A percentile compares a stretch with the other conserved stretches of the same genome.
Evolutionary conservation across 2,888 invertebrate species (phyloP).

Genomic region (Craniophora ligustri): DNA sequence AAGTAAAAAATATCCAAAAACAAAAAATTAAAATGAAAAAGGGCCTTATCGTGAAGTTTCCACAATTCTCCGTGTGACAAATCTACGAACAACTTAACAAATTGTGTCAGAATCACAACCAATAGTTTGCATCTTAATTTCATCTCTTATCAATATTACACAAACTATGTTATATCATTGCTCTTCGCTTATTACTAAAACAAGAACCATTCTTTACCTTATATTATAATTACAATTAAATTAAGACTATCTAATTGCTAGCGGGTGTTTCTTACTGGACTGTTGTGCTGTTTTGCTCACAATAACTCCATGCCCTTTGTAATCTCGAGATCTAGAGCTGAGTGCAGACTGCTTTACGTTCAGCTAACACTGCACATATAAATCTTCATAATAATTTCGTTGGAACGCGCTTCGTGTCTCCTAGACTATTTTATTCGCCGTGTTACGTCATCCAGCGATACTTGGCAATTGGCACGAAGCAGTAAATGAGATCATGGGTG

Average conservation of each 20-base stretch:
- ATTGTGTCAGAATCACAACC: slow-evolving; percentile 89
- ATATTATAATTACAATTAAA: slow-evolving; percentile 86
- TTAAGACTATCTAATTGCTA: slow-evolving; percentile 87
- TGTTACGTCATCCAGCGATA: slow-evolving; percentile 46
- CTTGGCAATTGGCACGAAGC: slow-evolving; percentile 54
- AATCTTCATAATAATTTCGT: slow-evolving; percentile 39
- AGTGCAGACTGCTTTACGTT: slow-evolving; percentile 59
- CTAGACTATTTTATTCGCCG: slow-evolving; percentile 48
- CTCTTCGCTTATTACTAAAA: slow-evolving; percentile 87
- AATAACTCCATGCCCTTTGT: slow-evolving; percentile 69
- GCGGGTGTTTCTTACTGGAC: slow-evolving; percentile 85
- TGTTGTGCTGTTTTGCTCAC: slow-evolving; percentile 75
- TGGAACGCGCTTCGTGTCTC: slow-evolving; percentile 40
- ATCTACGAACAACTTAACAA: slow-evolving; percentile 87
- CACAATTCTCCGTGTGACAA: slow-evolving; percentile 79
- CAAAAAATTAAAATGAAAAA: slow-evolving; percentile 75
- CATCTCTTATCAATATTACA: slow-evolving; percentile 87
- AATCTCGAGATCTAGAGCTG: slow-evolving; percentile 69
- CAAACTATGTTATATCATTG: slow-evolving; percentile 88
- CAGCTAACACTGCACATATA: slow-evolving; percentile 41
- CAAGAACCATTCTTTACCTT: slow-evolving; percentile 88
- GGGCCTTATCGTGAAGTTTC: slow-evolving; percentile 79
- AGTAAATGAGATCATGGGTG: slow-evolving; percentile 54
- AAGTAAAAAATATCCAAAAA: slow-evolving; percentile 83
- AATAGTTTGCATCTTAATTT: slow-evolving; percentile 88